Percentiles rank a stretch among this genome's conserved stretches.
phyloP scores from a whole-genome alignment of 2,797 vertebrate species.

The Dromococcyx pavoninus region DNA sequence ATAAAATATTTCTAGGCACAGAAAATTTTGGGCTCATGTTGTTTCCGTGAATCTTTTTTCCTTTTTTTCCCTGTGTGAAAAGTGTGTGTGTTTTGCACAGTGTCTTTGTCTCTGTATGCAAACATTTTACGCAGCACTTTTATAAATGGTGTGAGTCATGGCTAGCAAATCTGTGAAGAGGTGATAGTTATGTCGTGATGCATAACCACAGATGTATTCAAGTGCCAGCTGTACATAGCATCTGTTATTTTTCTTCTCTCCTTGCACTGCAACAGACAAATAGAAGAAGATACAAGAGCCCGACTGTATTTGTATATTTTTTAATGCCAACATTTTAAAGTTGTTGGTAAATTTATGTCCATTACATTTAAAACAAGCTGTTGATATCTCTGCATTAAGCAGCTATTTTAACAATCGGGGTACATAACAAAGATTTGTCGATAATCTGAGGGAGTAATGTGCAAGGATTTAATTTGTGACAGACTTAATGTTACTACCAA shows the following conservation, averaged over 20 bases:
- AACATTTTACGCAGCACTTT: neutral
- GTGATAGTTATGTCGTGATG: neutral
- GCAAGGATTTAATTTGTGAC: neutral
- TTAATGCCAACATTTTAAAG: neutral
- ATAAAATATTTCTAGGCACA: neutral
- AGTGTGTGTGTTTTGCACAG: neutral
- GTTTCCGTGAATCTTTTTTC: neutral
- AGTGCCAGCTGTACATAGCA: slow-evolving; percentile 19
- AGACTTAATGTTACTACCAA: neutral
- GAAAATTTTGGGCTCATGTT: neutral
- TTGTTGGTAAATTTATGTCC: neutral
- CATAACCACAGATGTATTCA: slow-evolving; percentile 16
- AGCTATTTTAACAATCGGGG: neutral
- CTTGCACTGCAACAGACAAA: neutral
- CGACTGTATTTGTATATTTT: neutral
- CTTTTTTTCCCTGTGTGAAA: neutral
- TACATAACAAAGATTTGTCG: neutral
- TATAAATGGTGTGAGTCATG: neutral
- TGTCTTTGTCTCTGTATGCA: neutral
- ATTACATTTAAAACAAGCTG: neutral
- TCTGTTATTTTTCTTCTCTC: neutral
- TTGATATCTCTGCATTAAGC: neutral
- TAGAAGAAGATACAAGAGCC: neutral
- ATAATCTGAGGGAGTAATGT: neutral
- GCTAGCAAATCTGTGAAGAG: neutral